Evolutionary conservation across 2,888 invertebrate genomes (phyloP), one percentile per base, ranked within the genome.

Genomic region (Xanthostigma xanthostigma): DNA sequence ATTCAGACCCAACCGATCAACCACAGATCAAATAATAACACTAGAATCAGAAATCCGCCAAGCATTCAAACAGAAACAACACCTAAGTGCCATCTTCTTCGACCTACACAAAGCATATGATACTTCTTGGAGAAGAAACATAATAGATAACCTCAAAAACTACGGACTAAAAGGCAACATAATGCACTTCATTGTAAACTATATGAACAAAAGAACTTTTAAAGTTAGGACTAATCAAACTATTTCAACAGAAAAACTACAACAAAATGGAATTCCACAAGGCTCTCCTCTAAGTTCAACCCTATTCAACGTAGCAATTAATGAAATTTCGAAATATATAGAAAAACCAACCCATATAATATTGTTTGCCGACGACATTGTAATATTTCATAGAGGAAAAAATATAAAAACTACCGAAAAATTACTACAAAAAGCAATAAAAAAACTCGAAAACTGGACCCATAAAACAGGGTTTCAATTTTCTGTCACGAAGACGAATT

Each of bases 11-110:
- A 14, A 49, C 12, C 50, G 46, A 8, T 55, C 50, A 5, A 53
- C 50, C 1, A 36, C 41, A 8, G 53, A 56, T 36, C 50, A 55
- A 35, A 48, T 57, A 2, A 44, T 49, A 4, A 48, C 51, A n/a
- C 37, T 55, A 0, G 48, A 55, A 44, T 48, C 43, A 3, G 36
- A 50, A 6, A 52, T 55, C 9, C 45, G 49, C 17, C 33, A 52
- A 2, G 50, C 54, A 39, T 50, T 53, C 14, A 37, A 14, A 2
- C 34, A 44, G 2, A 50, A 55, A 8, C 42, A 55, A 47, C 53
- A 55, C 48, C 11, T 51, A 6, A 36, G 49, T 3, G 50, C 51
- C 1, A 49, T 54, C 2, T 48, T 48, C 9, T 17, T 54, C 36
- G 51, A 54, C 53, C 54, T 37, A 49, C 41, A 27, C 6, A 27